Conservation (phyloP, 1,140 invertebrate species). For the Cheumatopsyche charites region DNA sequence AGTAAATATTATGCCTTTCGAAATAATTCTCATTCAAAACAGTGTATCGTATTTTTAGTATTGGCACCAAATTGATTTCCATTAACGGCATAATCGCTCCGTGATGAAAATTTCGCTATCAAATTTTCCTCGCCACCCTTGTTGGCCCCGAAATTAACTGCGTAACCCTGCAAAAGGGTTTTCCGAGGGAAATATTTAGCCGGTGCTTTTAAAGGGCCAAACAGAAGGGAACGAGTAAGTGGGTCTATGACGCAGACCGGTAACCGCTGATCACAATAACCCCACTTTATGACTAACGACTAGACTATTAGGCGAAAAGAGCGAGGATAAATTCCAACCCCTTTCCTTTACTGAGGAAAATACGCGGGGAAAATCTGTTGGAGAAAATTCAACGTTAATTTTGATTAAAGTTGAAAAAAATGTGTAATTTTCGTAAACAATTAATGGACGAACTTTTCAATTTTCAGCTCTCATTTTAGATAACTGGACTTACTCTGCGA, state of each 20-base stretch:
- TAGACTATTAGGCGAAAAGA: slow-evolving; percentile 29
- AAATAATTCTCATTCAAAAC: too few species aligned
- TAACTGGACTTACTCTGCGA: too few species aligned
- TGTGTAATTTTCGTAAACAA: too few species aligned
- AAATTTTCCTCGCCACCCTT: slow-evolving; percentile 4
- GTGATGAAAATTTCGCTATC: slow-evolving; percentile 16
- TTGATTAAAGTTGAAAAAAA: too few species aligned
- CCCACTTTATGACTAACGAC: slow-evolving; percentile 40
- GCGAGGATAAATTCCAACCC: slow-evolving; percentile 29
- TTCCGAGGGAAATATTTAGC: too few species aligned
- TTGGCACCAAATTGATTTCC: slow-evolving; percentile 19
- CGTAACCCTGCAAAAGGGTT: slow-evolving; percentile 1
- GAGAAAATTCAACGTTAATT: neutral
- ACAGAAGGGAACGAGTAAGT: neutral
- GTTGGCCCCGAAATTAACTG: slow-evolving; percentile 15
- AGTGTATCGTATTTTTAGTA: neutral
- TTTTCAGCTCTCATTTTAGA: too few species aligned
- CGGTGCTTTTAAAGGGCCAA: neutral
- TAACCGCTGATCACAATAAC: slow-evolving; percentile 46
- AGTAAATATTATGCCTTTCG: too few species aligned
- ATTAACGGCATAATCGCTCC: slow-evolving; percentile 11
- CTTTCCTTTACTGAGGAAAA: neutral
- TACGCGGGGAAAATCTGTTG: neutral
- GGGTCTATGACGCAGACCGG: slow-evolving; percentile 30
- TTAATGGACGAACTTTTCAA: too few species aligned